A percentile compares a stretch with the other conserved stretches of the same genome.
phyloP scores from a whole-genome alignment of 1,140 invertebrate species.

The Lepidurus arcticus region DNA sequence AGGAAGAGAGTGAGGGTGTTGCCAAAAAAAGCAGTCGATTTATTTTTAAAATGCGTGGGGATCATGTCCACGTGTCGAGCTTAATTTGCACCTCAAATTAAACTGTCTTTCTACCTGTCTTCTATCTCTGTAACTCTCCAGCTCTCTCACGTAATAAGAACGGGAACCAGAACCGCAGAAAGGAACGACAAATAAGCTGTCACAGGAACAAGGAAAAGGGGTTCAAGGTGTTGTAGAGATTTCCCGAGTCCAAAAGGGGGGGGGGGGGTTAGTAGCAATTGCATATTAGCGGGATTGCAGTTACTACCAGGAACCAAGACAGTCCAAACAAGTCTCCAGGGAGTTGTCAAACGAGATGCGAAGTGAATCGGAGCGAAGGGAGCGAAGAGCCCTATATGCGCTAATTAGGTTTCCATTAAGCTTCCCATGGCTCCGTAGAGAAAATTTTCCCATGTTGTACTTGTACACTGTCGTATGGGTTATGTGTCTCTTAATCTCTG shows the following conservation, averaged over 20 bases:
- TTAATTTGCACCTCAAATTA: no score
- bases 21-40: no score
- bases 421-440: neutral
- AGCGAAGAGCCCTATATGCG: conserved; percentile 1
- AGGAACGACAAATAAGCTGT: neutral
- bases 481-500: no score
- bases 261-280: neutral
- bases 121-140: no score
- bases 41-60: no score
- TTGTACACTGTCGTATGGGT: no score
- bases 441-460: no score
- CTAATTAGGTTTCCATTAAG: conserved; percentile 22
- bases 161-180: neutral
- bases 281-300: neutral
- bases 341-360: conserved; percentile 2
- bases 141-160: no score
- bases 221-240: no score
- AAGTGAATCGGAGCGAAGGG: conserved; percentile 2
- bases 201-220: neutral
- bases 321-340: neutral
- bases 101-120: no score
- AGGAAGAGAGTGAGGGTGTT: no score
- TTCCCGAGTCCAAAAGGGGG: neutral
- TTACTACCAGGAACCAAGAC: neutral
- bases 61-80: no score